phyloP scores from a whole-genome alignment of 2,888 invertebrate genomes.

The Xylota segnis region DNA sequence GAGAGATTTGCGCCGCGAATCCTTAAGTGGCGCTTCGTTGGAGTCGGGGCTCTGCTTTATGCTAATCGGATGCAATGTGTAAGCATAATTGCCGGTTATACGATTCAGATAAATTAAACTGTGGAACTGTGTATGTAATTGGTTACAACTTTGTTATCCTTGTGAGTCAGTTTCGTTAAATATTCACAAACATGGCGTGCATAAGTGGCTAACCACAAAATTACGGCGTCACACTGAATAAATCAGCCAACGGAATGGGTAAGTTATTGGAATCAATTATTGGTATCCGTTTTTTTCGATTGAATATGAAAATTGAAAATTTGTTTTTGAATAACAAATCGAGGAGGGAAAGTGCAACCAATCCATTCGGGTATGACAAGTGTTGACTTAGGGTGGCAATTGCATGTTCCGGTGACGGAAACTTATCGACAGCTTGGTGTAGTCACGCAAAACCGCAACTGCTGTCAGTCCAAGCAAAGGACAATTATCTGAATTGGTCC shows the following conservation, averaged over 20 bases:
- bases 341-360: background rate
- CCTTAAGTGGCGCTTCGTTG: constrained; percentile 67
- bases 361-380: constrained; percentile 32
- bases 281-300: constrained; percentile 49
- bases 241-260: constrained; percentile 22
- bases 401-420: constrained; percentile 20
- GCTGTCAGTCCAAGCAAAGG: constrained; percentile 24
- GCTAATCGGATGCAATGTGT: constrained; percentile 64
- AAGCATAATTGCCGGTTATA: constrained; percentile 62
- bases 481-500: constrained; percentile 43
- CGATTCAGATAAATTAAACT: constrained; percentile 67
- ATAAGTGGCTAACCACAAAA: constrained; percentile 40
- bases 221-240: constrained; percentile 49
- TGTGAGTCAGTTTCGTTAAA: background rate
- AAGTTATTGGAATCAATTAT: constrained; percentile 63
- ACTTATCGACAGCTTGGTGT: constrained; percentile 62
- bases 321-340: constrained; percentile 47
- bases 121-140: constrained; percentile 4
- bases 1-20: constrained; percentile 45
- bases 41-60: constrained; percentile 5
- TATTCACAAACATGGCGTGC: constrained; percentile 32
- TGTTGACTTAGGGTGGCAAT: constrained; percentile 47
- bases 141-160: no score
- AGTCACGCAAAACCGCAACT: constrained; percentile 70
- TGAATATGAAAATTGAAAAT: constrained; percentile 59